Base-by-base conservation (phyloP, 2,797 vertebrate genomes). In the Micrastur ruficollis region DNA sequence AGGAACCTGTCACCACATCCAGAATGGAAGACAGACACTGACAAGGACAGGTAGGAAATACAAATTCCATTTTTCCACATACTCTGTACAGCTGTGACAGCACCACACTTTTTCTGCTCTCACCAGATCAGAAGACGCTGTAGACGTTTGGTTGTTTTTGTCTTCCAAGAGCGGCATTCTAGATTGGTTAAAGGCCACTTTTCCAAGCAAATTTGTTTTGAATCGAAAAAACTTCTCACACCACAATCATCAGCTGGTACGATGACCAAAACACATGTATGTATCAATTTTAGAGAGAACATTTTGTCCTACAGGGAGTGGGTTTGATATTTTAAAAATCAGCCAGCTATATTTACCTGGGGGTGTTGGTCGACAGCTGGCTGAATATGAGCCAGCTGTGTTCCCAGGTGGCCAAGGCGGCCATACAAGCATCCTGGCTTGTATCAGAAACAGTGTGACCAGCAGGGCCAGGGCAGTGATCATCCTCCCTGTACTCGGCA, bases 291-390 rank as follows among this genome's bases (percentile, higher is more conserved):
- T 36, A 47, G 25, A 87, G 71, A 61, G 47, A 87, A 87, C 70
- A 23, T 23, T 91, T 18, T 38, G 71, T 84, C 52, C 81, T 20
- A 11, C 9, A 27, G 23, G 73, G 84, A 83, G 8, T 4, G 3
- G 66, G 66, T 94, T 44, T 63, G 66, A 40, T 42, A 38, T 25
- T 96, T 91, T 52, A 87, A 84, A 82, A 61, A 86, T 89, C 46
- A 93, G 56, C 62, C 58, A 82, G 75, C 75, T 52, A 8, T 56
- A 46, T 83, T 87, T 53, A 42, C 42, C 42, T 42, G 16, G 15
- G 42, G 42, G 42, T 42, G 42, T 42, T 42, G 42, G 42, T 17
- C 15, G 15, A 42, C 42, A 42, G 42, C 42, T 17, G 42, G 42
- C 42, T 42, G 42, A 42, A 42, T 17, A 17, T 17, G 16, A 42